Evolutionary conservation across 2,888 invertebrate species (phyloP).

Genomic region (Epiblema foenella): DNA sequence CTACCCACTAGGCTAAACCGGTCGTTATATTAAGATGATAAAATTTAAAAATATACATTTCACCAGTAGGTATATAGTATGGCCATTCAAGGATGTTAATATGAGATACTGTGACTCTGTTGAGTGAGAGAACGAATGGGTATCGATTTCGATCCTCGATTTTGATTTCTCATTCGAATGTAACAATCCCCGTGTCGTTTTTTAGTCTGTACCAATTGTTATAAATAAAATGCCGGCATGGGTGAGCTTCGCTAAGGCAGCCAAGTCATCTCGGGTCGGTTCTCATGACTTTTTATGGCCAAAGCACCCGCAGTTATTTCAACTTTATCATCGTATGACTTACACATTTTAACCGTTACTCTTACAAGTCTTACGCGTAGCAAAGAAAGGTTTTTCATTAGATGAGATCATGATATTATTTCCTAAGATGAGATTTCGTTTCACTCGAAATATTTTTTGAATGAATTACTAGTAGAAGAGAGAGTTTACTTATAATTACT

Average conservation of each 20-base stretch:
- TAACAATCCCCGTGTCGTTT: constrained; percentile 63
- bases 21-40: too few relatives aligned
- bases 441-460: too few relatives aligned
- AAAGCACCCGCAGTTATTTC: constrained; percentile 69
- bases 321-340: constrained; percentile 65
- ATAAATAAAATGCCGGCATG: constrained; percentile 53
- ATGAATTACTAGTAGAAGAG: too few relatives aligned
- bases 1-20: too few relatives aligned
- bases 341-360: constrained; percentile 63
- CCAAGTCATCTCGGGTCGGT: constrained; percentile 60
- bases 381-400: constrained; percentile 31
- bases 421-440: constrained; percentile 12
- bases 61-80: too few relatives aligned
- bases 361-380: constrained; percentile 52
- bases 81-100: too few relatives aligned
- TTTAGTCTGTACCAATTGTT: constrained; percentile 60
- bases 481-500: too few relatives aligned
- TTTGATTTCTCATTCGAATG: constrained; percentile 65
- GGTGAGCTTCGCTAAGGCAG: constrained; percentile 34
- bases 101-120: too few relatives aligned
- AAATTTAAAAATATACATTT: too few relatives aligned
- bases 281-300: constrained; percentile 75
- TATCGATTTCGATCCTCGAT: constrained; percentile 53
- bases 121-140: constrained; percentile 13
- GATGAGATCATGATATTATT: constrained; percentile 28